Evolutionary conservation across 2,113 vertebrate genomes (phyloP).

Genomic region (Hepsetus odoe): DNA sequence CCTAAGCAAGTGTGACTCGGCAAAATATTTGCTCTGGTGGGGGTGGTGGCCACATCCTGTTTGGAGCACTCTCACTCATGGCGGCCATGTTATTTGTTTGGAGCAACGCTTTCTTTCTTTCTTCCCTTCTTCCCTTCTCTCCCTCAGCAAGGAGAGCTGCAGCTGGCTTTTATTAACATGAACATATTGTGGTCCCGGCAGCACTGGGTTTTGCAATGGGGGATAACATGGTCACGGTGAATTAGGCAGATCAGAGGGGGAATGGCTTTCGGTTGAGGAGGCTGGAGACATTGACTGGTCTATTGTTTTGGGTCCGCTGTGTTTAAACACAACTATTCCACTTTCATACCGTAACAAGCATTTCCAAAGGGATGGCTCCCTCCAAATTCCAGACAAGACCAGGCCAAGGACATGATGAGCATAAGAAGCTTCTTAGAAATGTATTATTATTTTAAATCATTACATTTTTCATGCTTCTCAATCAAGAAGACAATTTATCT

Average conservation of each 20-base stretch:
- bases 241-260: slow-evolving; percentile 46
- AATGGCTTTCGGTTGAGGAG: slow-evolving; percentile 33
- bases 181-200: slow-evolving; percentile 51
- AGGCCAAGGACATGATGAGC: background rate
- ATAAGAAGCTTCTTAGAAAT: background rate
- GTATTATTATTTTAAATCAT: too few species aligned
- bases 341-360: background rate
- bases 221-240: slow-evolving; percentile 49
- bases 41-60: slow-evolving; percentile 60
- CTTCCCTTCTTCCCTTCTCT: slow-evolving; percentile 53
- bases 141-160: slow-evolving; percentile 46
- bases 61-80: slow-evolving; percentile 58
- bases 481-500: too few species aligned
- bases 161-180: slow-evolving; percentile 68
- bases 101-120: slow-evolving; percentile 53
- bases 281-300: slow-evolving; percentile 27
- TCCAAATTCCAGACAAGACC: background rate
- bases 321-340: slow-evolving; percentile 2
- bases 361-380: background rate
- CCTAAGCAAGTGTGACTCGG: slow-evolving; percentile 60
- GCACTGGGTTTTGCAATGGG: slow-evolving; percentile 40
- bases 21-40: slow-evolving; percentile 53
- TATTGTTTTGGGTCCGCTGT: slow-evolving; percentile 27
- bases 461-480: too few species aligned
- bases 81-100: slow-evolving; percentile 63